phyloP scores from a whole-genome alignment of 1,140 invertebrate genomes.

The Drosophila miranda region DNA sequence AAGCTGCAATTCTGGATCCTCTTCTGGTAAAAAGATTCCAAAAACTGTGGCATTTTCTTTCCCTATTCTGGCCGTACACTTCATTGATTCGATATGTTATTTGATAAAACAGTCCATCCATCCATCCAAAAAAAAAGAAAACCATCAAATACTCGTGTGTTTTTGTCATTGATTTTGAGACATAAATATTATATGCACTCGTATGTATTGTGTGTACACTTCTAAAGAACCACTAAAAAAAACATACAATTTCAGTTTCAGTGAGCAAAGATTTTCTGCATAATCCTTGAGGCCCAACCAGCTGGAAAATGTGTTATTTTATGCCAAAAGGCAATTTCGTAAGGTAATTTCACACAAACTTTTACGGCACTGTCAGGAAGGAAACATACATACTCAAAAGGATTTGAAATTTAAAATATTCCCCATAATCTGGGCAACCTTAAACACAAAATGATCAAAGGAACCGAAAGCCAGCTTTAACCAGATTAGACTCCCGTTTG shows the following conservation, averaged over 20 bases:
- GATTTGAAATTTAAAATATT: not conserved
- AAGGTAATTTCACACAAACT: conserved; percentile 46
- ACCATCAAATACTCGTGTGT: too few relatives aligned
- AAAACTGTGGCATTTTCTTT: too few relatives aligned
- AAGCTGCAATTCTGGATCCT: too few relatives aligned
- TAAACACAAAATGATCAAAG: too few relatives aligned
- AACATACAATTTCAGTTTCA: conserved; percentile 39
- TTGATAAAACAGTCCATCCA: too few relatives aligned
- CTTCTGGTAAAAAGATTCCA: too few relatives aligned
- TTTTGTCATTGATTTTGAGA: too few relatives aligned
- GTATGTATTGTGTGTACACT: not conserved
- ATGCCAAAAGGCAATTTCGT: conserved; percentile 47
- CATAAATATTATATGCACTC: not conserved
- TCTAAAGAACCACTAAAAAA: not conserved
- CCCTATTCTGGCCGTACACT: not conserved
- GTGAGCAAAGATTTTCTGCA: conserved; percentile 55
- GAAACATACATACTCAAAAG: conserved; percentile 9
- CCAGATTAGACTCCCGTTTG: too few relatives aligned
- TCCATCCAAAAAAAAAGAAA: conserved; percentile 9
- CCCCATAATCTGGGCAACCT: too few relatives aligned
- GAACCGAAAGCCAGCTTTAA: too few relatives aligned
- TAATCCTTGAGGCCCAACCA: conserved; percentile 57
- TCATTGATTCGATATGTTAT: too few relatives aligned
- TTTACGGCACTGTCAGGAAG: conserved; percentile 46
- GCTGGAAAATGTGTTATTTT: conserved; percentile 67